phyloP scores from a whole-genome alignment of 2,113 vertebrate genomes.

The Notechis scutatus region DNA sequence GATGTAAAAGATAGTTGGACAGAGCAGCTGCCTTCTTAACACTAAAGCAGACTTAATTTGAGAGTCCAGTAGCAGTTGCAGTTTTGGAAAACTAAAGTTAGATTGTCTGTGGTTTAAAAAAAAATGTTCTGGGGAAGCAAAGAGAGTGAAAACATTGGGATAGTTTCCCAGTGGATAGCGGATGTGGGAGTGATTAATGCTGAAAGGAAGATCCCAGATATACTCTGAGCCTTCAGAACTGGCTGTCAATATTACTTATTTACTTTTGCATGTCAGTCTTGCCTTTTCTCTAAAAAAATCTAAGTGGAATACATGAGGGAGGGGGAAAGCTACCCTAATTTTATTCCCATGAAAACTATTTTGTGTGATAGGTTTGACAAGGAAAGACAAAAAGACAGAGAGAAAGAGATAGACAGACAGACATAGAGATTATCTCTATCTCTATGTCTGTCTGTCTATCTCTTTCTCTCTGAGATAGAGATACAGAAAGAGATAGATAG shows the following conservation, averaged over 20 bases:
- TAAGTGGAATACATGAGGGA: background rate
- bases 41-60: background rate
- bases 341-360: background rate
- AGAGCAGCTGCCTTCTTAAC: background rate
- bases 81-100: background rate
- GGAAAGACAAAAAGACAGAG: background rate
- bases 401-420: rapidly evolving
- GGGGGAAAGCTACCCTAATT: background rate
- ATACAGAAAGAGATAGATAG: rapidly evolving
- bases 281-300: background rate
- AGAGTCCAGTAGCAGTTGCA: background rate
- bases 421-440: no score
- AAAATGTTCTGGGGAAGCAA: background rate
- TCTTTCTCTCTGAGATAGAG: background rate
- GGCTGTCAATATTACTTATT: background rate
- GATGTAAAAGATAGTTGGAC: background rate
- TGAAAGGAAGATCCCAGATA: background rate
- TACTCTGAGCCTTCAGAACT: background rate
- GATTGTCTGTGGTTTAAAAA: background rate
- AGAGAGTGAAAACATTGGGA: background rate
- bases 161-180: background rate
- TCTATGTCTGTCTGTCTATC: no score
- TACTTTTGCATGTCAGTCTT: background rate
- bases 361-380: background rate
- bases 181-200: background rate